Conservation (phyloP, 2,797 vertebrate species). For the Simalia tracyae region DNA sequence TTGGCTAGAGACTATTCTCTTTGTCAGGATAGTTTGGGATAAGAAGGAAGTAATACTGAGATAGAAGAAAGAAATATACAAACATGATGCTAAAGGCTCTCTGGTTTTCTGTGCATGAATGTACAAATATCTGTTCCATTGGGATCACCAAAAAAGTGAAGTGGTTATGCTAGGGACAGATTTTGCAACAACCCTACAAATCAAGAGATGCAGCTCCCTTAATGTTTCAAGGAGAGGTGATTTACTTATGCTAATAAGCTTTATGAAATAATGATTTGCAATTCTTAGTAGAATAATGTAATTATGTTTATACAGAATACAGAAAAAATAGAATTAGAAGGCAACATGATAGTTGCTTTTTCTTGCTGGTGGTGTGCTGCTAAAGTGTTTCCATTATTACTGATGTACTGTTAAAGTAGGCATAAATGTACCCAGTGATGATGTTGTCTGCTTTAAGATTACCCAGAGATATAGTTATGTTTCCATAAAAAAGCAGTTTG, state of each 20-base stretch:
- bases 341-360: neutral
- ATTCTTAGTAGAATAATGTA: neutral
- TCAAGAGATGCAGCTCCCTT: neutral
- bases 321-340: neutral
- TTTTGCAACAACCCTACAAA: neutral
- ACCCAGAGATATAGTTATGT: neutral
- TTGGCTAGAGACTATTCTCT: neutral
- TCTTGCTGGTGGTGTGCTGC: neutral
- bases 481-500: slow-evolving; percentile 16
- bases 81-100: neutral
- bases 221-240: neutral
- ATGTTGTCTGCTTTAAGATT: neutral
- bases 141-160: neutral
- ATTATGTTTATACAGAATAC: neutral
- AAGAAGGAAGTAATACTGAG: neutral
- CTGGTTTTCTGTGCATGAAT: neutral
- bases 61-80: neutral
- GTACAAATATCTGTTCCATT: neutral
- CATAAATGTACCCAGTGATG: neutral
- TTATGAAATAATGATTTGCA: neutral
- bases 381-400: neutral
- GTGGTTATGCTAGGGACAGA: neutral
- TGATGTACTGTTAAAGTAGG: neutral
- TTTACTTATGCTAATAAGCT: neutral
- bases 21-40: neutral